Conservation (phyloP, 2,113 vertebrate genomes). For the Nycticebus coucang region DNA sequence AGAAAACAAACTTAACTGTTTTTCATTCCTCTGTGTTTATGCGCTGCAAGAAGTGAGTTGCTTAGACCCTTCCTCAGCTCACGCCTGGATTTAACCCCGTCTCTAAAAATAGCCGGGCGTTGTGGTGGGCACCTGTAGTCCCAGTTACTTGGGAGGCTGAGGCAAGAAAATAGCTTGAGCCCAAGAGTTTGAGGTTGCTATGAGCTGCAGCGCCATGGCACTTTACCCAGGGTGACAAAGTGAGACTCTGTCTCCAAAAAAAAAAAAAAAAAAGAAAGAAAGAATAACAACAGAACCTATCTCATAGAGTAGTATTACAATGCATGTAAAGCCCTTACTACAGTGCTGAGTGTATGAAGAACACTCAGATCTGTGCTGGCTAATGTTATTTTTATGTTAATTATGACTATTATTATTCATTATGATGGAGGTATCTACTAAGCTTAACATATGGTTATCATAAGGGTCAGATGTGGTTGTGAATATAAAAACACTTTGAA, state of each 20-base stretch:
- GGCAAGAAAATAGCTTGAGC: no score
- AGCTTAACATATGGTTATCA: not conserved
- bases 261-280: not conserved
- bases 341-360: not conserved
- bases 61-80: not conserved
- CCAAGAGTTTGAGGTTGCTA: no score
- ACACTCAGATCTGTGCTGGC: not conserved
- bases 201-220: no score
- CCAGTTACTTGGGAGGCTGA: no score
- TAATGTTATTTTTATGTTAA: not conserved
- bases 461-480: not conserved
- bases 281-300: not conserved
- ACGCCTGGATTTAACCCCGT: not conserved
- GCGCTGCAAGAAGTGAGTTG: not conserved
- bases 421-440: not conserved
- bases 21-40: not conserved
- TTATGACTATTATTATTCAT: not conserved
- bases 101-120: no score
- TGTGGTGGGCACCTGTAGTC: no score
- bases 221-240: no score
- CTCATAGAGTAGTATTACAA: not conserved
- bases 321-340: not conserved
- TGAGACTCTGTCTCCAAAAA: no score
- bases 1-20: not conserved
- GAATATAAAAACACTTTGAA: slow-evolving; percentile 36